Evolutionary conservation across 2,797 vertebrate genomes (phyloP).

Genomic region (Gambelia wislizenii): DNA sequence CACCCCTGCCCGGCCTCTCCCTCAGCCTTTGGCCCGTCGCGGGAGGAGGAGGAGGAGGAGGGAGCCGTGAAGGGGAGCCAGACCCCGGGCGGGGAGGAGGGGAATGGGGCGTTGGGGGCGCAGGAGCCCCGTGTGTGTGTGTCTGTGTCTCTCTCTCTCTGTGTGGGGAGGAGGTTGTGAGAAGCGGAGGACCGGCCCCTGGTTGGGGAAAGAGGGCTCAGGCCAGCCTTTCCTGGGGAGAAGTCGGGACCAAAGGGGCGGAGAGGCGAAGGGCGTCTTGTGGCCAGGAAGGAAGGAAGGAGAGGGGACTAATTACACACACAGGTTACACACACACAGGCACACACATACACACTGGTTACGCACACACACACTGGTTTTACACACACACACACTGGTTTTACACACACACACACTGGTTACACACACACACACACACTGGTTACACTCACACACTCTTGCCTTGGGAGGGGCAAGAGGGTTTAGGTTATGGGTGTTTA

Average conservation of each 20-base stretch:
- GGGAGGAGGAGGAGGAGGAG: background rate
- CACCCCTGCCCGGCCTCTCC: background rate
- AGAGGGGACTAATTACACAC: background rate
- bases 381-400: no score
- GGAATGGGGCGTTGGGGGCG: background rate
- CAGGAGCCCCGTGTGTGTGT: background rate
- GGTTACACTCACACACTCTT: no score
- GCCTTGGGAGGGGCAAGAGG: background rate
- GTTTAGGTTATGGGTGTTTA: no score
- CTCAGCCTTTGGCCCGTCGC: background rate
- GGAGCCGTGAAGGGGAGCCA: background rate
- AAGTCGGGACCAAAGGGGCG: background rate
- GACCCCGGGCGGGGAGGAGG: background rate
- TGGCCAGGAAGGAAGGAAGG: no score
- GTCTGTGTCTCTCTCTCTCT: no score
- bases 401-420: no score
- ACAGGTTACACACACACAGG: no score
- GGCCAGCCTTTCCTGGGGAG: background rate
- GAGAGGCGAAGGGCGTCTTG: conserved; percentile 16
- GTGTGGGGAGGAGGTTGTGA: background rate
- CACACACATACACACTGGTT: no score
- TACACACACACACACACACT: no score
- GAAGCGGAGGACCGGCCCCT: no score
- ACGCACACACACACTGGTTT: no score
- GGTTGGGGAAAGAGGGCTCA: background rate